phyloP scores from a whole-genome alignment of 2,888 invertebrate species.

The Pyrrhosoma nymphula region DNA sequence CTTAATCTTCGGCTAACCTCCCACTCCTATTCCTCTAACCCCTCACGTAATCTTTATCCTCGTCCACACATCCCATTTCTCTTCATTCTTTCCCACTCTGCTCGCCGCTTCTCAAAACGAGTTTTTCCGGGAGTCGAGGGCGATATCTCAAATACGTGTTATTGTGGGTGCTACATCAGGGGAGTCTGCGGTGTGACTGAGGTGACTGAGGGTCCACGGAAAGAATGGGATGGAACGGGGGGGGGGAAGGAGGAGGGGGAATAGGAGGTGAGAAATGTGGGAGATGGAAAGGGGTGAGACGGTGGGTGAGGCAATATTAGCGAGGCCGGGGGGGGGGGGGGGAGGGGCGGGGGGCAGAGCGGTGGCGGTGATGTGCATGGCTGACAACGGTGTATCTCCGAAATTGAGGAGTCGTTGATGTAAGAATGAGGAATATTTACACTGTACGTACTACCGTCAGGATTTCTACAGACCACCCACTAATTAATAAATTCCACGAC shows the following conservation, averaged over 20 bases:
- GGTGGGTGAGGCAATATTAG: background rate
- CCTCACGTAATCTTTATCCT: background rate
- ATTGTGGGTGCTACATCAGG: slow-evolving; percentile 45
- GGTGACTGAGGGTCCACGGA: background rate
- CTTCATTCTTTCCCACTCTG: background rate
- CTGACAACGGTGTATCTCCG: too few relatives aligned
- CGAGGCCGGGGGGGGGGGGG: too few relatives aligned
- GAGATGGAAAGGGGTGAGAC: background rate
- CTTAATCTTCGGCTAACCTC: too few relatives aligned
- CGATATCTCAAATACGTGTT: slow-evolving; percentile 59
- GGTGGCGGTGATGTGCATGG: too few relatives aligned
- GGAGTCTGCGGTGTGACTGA: background rate
- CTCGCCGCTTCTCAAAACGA: background rate
- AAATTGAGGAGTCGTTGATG: too few relatives aligned
- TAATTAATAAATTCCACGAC: too few relatives aligned
- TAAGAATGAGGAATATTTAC: too few relatives aligned
- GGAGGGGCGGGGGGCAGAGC: too few relatives aligned
- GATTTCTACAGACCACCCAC: too few relatives aligned
- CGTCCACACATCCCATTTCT: background rate
- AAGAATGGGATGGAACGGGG: too few relatives aligned
- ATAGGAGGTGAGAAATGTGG: background rate
- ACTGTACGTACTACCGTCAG: too few relatives aligned
- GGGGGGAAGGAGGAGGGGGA: background rate
- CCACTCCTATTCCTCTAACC: too few relatives aligned
- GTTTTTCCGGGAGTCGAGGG: slow-evolving; percentile 46